Evolutionary conservation across 2,797 vertebrate genomes (phyloP).

Genomic region (Fundulus diaphanus): DNA sequence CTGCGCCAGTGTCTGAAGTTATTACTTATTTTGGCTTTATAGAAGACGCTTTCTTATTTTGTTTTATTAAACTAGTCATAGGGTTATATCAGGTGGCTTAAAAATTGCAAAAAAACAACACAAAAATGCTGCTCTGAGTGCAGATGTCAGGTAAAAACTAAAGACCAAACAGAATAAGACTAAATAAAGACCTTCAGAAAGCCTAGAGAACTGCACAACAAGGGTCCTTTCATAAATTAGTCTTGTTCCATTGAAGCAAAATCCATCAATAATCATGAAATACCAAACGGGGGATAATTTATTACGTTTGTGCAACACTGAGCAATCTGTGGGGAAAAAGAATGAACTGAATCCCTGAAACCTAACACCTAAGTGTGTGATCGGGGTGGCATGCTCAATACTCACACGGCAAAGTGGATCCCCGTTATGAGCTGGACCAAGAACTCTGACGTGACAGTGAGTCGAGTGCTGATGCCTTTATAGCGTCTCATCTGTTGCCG

Average conservation of each 20-base stretch:
- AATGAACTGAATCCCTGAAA: background rate
- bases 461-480: conserved; percentile 88
- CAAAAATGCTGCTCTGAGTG: background rate
- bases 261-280: background rate
- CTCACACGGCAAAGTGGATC: conserved; percentile 98
- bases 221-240: background rate
- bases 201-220: background rate
- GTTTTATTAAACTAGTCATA: background rate
- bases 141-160: background rate
- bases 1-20: too few relatives aligned
- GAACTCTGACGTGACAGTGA: conserved; percentile 95
- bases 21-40: background rate
- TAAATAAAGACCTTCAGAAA: background rate
- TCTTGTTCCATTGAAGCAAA: background rate
- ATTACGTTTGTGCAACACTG: background rate
- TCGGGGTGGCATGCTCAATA: conserved; percentile 31
- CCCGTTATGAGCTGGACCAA: conserved; percentile 98
- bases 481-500: conserved; percentile 94
- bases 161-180: background rate
- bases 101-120: too few relatives aligned
- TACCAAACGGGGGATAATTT: background rate
- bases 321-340: background rate
- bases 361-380: background rate
- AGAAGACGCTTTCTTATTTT: background rate
- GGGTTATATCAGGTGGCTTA: background rate